phyloP scores from a whole-genome alignment of 2,888 invertebrate genomes.

The Lycaena phlaeas region DNA sequence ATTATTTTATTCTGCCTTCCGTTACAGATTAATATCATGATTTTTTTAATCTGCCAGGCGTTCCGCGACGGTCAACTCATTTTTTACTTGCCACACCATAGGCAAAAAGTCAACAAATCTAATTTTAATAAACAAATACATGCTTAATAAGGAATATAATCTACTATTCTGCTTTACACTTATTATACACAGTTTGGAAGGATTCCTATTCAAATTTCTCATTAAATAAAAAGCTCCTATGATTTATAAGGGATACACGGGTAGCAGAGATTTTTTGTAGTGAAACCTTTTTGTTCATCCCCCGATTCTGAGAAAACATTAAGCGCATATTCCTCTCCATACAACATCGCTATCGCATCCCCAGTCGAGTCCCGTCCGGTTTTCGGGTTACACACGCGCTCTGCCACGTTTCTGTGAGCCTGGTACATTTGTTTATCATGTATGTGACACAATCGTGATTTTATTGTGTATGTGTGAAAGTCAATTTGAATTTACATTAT shows the following conservation, averaged over 20 bases:
- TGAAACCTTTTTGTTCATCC: constrained; percentile 11
- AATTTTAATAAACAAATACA: no score
- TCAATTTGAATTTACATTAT: not conserved
- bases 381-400: constrained; percentile 24
- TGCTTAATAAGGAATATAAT: no score
- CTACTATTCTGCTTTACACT: no score
- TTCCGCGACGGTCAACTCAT: no score
- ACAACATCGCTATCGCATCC: constrained; percentile 19
- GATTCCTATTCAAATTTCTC: not conserved
- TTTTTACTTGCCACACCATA: no score
- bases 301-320: constrained; percentile 22
- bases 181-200: no score
- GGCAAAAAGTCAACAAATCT: no score
- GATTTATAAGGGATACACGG: not conserved
- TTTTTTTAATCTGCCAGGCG: no score
- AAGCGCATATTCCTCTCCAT: constrained; percentile 16
- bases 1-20: no score
- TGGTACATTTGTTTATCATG: constrained; percentile 22
- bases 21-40: no score
- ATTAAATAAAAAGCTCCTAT: not conserved
- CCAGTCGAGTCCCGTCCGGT: constrained; percentile 30
- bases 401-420: constrained; percentile 20
- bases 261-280: not conserved
- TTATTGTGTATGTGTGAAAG: constrained; percentile 9
- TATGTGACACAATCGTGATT: constrained; percentile 13